Conservation (phyloP, 2,113 vertebrate genomes). For the Lipophrys pholis region DNA sequence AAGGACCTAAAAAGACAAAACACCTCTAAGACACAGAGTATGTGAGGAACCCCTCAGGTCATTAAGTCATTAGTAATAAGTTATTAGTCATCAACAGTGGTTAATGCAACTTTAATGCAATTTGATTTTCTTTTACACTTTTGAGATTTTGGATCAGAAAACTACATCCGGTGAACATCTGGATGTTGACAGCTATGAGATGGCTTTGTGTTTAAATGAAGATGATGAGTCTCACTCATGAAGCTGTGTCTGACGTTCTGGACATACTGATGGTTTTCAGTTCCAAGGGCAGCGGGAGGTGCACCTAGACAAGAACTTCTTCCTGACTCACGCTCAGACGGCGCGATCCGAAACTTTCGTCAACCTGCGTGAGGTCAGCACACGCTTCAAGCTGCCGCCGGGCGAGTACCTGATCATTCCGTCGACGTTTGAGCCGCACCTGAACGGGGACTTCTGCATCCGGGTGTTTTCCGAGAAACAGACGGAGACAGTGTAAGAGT, state of each 20-base stretch:
- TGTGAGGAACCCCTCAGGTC: too few relatives aligned
- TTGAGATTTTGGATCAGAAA: too few relatives aligned
- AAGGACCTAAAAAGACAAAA: too few relatives aligned
- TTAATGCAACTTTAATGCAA: too few relatives aligned
- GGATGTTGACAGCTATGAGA: too few relatives aligned
- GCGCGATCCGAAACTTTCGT: slow-evolving; percentile 93
- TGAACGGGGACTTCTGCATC: slow-evolving; percentile 93
- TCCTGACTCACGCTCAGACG: slow-evolving; percentile 89
- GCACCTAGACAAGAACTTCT: slow-evolving; percentile 94
- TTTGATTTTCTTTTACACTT: too few relatives aligned
- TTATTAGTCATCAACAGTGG: too few relatives aligned
- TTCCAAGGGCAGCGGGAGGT: slow-evolving; percentile 86
- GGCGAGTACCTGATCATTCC: slow-evolving; percentile 93
- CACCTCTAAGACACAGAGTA: too few relatives aligned
- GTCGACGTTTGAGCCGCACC: slow-evolving; percentile 93
- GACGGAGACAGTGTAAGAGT: slow-evolving; percentile 83
- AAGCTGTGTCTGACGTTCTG: background rate
- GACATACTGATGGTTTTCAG: slow-evolving; percentile 71
- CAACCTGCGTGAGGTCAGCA: slow-evolving; percentile 93
- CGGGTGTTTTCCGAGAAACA: slow-evolving; percentile 94
- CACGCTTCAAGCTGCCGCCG: slow-evolving; percentile 89
- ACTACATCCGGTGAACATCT: too few relatives aligned
- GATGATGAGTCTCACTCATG: too few relatives aligned
- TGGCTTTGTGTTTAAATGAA: too few relatives aligned
- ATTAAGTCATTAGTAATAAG: too few relatives aligned